Conservation (phyloP, 2,113 vertebrate genomes). For the Nerophis ophidion region DNA sequence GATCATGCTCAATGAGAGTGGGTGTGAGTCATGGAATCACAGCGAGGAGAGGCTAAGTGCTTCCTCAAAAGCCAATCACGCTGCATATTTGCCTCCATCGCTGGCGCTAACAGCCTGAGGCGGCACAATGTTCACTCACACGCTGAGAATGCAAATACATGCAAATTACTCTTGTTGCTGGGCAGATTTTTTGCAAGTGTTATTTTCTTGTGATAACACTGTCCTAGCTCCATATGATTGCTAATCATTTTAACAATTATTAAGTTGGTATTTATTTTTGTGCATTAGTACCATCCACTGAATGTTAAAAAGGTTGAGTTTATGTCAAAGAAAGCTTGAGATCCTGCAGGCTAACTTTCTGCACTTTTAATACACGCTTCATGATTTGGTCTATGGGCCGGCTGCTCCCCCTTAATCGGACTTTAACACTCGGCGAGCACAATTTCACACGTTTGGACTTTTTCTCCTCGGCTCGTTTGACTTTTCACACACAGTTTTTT, state of each 20-base stretch:
- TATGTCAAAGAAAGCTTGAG: too few species aligned
- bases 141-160: slow-evolving; percentile 31
- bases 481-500: slow-evolving; percentile 34
- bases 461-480: slow-evolving; percentile 31
- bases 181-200: slow-evolving; percentile 1
- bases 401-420: slow-evolving; percentile 21
- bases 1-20: slow-evolving; percentile 5
- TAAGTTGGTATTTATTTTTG: too few species aligned
- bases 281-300: too few species aligned
- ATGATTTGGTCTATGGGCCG: slow-evolving; percentile 1
- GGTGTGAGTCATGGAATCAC: slow-evolving; percentile 22
- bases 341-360: too few species aligned
- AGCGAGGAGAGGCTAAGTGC: slow-evolving; percentile 34
- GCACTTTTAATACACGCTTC: too few species aligned
- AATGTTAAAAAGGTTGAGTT: too few species aligned
- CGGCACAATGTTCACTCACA: slow-evolving; percentile 25
- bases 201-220: background rate
- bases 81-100: slow-evolving; percentile 24
- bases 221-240: background rate
- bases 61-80: slow-evolving; percentile 23
- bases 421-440: slow-evolving; percentile 5
- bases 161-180: slow-evolving; percentile 23
- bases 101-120: slow-evolving; percentile 5
- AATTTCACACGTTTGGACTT: slow-evolving; percentile 18
- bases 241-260: too few species aligned